phyloP scores from a whole-genome alignment of 2,888 invertebrate genomes.

The Gastracanthus pulcherrimus region DNA sequence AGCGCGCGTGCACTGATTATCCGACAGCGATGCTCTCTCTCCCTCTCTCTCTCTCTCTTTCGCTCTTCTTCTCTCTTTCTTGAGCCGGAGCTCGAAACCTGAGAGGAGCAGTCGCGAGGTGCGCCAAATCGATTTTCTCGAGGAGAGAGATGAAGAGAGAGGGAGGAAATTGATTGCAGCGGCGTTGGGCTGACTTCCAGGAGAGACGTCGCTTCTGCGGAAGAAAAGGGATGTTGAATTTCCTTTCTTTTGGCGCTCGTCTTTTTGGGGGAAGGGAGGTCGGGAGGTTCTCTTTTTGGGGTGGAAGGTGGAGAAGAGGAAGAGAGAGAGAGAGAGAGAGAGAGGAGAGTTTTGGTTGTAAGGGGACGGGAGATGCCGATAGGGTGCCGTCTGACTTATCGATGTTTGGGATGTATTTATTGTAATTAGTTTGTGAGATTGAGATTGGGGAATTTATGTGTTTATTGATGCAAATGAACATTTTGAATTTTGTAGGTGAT shows the following conservation, averaged over 20 bases:
- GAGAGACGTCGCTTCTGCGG: slow-evolving; percentile 19
- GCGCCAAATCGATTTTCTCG: slow-evolving; percentile 52
- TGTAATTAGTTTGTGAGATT: neutral
- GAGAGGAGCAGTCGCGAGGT: slow-evolving; percentile 2
- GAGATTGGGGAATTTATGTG: too few species aligned
- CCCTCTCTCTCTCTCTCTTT: neutral
- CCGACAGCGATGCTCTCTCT: slow-evolving; percentile 17
- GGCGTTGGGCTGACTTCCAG: slow-evolving; percentile 52
- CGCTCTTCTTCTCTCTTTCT: neutral
- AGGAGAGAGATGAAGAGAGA: too few species aligned
- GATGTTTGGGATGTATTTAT: neutral
- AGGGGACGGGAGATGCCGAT: neutral
- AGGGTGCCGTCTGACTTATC: neutral
- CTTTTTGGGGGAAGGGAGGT: neutral
- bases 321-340: neutral
- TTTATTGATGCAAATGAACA: too few species aligned
- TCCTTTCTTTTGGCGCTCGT: slow-evolving; percentile 10
- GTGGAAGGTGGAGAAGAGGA: neutral
- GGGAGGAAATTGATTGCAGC: slow-evolving; percentile 58
- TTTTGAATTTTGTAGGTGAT: too few species aligned
- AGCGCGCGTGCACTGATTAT: slow-evolving; percentile 67
- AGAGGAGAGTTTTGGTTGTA: slow-evolving; percentile 11
- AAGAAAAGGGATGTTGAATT: slow-evolving; percentile 38
- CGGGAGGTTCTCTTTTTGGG: neutral
- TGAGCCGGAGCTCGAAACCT: neutral